These are phyloP conservation scores for Pithys albifrons DNA, from an alignment of 2,113 vertebrate species.

Conservation along the genomic window DNA sequence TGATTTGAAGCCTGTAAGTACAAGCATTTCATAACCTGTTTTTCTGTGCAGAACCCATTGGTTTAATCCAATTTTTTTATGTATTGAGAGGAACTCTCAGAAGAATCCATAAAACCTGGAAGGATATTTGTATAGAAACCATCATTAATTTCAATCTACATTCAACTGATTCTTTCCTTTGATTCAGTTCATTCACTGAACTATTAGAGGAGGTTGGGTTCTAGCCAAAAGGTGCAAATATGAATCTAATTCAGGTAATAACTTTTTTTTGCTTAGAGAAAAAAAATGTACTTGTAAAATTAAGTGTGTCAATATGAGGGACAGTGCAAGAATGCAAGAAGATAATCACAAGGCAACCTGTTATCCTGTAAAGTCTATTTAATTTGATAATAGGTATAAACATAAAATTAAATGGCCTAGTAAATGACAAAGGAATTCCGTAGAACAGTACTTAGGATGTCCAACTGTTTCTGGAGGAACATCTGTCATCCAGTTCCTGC, in stretches of 20 bases:
- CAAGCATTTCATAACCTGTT: neutral
- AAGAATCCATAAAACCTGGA: neutral
- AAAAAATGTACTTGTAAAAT: neutral
- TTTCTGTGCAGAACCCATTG: neutral
- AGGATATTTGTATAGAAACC: neutral
- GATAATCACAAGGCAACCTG: neutral
- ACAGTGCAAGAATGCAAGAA: neutral
- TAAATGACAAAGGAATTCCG: neutral
- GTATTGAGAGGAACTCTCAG: neutral
- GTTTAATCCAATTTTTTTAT: neutral
- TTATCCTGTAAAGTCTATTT: neutral
- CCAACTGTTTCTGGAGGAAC: neutral
- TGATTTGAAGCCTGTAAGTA: slow-evolving; percentile 90
- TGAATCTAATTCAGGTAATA: neutral
- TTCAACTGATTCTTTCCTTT: neutral
- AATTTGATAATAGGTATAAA: neutral
- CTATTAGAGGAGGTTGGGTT: neutral
- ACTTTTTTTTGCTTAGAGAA: neutral
- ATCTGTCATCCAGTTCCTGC: neutral
- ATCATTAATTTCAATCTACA: neutral
- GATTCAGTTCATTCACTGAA: neutral
- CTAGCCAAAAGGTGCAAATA: neutral
- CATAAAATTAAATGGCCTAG: neutral
- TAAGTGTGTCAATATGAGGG: neutral
- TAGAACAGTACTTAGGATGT: neutral